phyloP scores from a whole-genome alignment of 2,888 invertebrate genomes.

The Drosophila rubida region DNA sequence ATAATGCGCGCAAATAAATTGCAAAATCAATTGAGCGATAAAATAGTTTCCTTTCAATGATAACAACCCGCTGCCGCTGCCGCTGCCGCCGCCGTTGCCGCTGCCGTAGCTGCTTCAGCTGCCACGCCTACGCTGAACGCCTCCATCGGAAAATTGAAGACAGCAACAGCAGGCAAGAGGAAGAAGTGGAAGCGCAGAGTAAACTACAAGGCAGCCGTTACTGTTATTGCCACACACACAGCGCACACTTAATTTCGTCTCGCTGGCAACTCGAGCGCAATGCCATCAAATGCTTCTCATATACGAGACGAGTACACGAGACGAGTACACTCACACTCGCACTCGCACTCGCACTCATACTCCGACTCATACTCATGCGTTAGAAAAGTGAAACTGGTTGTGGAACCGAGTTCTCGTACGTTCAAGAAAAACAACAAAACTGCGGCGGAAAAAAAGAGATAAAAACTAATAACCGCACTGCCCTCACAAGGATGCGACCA shows the following conservation, averaged over 20 bases:
- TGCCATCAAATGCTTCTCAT: constrained; percentile 13
- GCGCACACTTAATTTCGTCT: constrained; percentile 1
- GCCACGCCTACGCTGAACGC: constrained; percentile 7
- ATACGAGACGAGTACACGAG: neutral
- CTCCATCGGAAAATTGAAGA: constrained; percentile 9
- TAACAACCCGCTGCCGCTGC: constrained; percentile 21
- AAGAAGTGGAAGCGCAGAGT: neutral
- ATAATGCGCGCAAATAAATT: constrained; percentile 81
- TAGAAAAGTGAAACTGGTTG: neutral
- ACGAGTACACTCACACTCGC: neutral
- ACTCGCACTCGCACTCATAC: neutral
- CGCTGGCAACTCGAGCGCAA: constrained; percentile 3
- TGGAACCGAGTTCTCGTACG: neutral
- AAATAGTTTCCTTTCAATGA: constrained; percentile 73
- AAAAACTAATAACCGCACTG: neutral
- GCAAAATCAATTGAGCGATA: constrained; percentile 83
- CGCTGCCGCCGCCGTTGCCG: constrained; percentile 30
- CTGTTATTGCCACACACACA: constrained; percentile 1
- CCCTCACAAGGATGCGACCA: neutral
- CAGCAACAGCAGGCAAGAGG: neutral
- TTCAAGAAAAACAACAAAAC: neutral
- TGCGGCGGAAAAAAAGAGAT: neutral
- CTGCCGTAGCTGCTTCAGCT: neutral
- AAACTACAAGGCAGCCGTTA: constrained; percentile 2
- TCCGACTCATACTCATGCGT: neutral